Evolutionary conservation across 2,888 invertebrate genomes (phyloP).

Genomic region (Merodon equestris): DNA sequence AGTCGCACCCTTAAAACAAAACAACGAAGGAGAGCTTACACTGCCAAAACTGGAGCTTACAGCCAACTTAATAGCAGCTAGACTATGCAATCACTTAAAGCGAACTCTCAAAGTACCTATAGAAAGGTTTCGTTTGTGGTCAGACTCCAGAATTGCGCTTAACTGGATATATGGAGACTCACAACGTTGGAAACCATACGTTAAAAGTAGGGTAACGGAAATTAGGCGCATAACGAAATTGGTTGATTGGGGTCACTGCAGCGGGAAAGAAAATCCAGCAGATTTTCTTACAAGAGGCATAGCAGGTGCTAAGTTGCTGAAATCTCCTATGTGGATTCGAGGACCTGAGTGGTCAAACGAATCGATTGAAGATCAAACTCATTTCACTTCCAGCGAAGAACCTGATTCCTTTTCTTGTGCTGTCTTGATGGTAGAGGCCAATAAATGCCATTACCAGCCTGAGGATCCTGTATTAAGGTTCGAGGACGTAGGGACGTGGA

Average conservation of each 20-base stretch:
- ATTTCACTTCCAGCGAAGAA: not conserved
- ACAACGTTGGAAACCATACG: not conserved
- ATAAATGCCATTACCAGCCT: not conserved
- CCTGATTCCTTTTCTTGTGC: not conserved
- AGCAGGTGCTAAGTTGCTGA: not conserved
- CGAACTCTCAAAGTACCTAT: not conserved
- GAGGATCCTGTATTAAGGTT: not conserved
- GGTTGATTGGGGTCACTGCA: conserved; percentile 4
- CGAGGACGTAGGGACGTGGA: conserved; percentile 8
- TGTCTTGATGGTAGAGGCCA: conserved; percentile 4
- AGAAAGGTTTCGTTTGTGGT: not conserved
- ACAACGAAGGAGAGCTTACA: conserved; percentile 2
- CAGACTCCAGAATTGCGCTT: conserved; percentile 2
- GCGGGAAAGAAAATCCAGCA: conserved; percentile 2
- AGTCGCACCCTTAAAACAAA: conserved; percentile 10
- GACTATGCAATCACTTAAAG: not conserved
- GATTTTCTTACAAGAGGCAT: not conserved
- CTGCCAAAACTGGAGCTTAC: conserved; percentile 7
- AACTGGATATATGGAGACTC: conserved; percentile 1
- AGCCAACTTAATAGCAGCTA: not conserved
- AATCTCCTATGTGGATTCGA: conserved; percentile 9
- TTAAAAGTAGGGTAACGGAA: not conserved
- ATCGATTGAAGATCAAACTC: not conserved
- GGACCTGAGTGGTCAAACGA: conserved; percentile 10
- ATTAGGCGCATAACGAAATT: not conserved